Evolutionary conservation across 1,140 invertebrate species (phyloP).

Genomic region (Zaprionus africanus): DNA sequence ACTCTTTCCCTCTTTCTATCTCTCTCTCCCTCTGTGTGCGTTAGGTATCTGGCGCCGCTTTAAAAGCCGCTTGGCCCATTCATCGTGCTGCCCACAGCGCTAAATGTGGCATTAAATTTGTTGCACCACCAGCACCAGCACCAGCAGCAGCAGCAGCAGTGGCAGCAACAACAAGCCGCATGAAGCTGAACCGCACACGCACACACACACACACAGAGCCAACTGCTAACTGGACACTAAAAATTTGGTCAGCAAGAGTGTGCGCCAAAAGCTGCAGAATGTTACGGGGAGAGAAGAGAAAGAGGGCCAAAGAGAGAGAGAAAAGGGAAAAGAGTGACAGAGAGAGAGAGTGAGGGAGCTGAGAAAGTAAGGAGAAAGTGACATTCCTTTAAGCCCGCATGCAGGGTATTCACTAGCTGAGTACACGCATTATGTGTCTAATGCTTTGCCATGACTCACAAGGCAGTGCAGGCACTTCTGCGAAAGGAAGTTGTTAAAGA

Average conservation of each 20-base stretch:
- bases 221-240: slow-evolving; percentile 69
- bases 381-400: background rate
- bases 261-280: slow-evolving; percentile 16
- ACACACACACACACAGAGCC: slow-evolving; percentile 11
- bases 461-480: too few species aligned
- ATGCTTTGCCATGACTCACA: background rate
- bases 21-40: background rate
- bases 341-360: background rate
- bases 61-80: slow-evolving; percentile 49
- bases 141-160: slow-evolving; percentile 57
- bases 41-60: slow-evolving; percentile 37
- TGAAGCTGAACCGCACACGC: slow-evolving; percentile 25
- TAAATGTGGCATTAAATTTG: slow-evolving; percentile 81
- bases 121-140: slow-evolving; percentile 58
- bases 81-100: slow-evolving; percentile 62
- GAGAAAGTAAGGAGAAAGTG: background rate
- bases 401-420: background rate
- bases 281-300: background rate
- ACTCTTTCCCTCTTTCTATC: background rate
- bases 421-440: background rate
- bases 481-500: too few species aligned
- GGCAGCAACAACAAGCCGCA: slow-evolving; percentile 12
- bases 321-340: background rate
- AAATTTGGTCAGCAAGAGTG: slow-evolving; percentile 64
- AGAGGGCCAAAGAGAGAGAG: background rate